Base-by-base conservation (phyloP, 2,797 vertebrate species). In the Pangasius larnaudii region DNA sequence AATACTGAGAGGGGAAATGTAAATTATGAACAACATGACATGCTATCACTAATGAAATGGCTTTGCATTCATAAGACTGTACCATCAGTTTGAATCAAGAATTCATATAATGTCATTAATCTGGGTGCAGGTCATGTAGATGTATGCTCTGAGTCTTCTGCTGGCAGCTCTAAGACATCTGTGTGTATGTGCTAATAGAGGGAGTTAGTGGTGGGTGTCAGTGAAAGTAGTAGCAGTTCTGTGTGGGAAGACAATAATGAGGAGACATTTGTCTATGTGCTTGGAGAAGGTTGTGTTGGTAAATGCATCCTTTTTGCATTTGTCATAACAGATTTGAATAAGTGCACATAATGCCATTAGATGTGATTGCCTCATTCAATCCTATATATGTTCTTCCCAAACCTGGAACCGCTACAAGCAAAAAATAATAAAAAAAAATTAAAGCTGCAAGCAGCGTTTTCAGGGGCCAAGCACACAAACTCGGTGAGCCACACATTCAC, bases 311-410 rank as follows among this genome's bases (percentile, higher is more conserved):
- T 51, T 78, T 19, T 24, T 22, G 18, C 30, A 56, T 79, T 58
- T 79, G 77, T 58, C 77, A 79, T 79, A 56, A 36, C 51, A 79
- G 51, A 58, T 79, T 78, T 33, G 51, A 56, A 18, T 79, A 79
- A 58, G 18, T 79, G 18, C n/a, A 10, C 51, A 33, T 2, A 36
- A 58, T 77, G 74, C 24, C 13, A 77, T n/a, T 49, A 49, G 74
- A n/a, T 74, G 39, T 10, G 74, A 77, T 24, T 36, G 16, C 75
- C 51, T 53, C 18, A 78, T 53, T 56, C n/a, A 78, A 51, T 53
- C 13, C 6, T 51, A 1, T 30, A 53, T 30, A 16, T 78, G 18
- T 56, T 56, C 30, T 36, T 22, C 16, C 14, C 42, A 49, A 49
- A 75, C 72, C 74, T 51, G 24, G 13, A 77, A 16, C 42, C 11